Evolutionary conservation across 2,888 invertebrate species (phyloP), one percentile per base, ranked within the genome.

Genomic region (Uloborus plumipes): DNA sequence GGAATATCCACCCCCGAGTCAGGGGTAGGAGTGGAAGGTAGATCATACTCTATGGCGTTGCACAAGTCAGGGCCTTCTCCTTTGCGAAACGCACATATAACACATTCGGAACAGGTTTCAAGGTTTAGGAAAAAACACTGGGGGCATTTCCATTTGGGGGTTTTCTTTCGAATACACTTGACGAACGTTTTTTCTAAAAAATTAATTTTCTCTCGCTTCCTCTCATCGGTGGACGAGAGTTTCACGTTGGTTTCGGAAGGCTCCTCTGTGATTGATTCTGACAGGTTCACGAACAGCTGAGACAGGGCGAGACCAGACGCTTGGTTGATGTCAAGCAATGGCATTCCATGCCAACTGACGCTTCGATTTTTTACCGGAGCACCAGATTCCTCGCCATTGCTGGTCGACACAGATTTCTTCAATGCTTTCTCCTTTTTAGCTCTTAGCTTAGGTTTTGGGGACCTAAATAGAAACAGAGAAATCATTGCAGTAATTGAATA

Each of bases 171-270:
- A 59, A 86, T 86, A 58, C 86, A 86, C 72, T 86, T 86, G 11
- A 86, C 85, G 26, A 86, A 85, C 7, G 86, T 86, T 67, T 86
- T 86, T 26, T 86, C 85, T 69, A 85, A 74, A 79, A 85, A 85
- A 64, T 85, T 86, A 9, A 76, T 67, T 66, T 80, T 77, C 55
- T 74, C 79, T 59, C 73, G 77, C 20, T 80, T 80, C 18, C 70
- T 73, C 18, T 75, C 78, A 53, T 78, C 74, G 3, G 74, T 75
- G 6, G 78, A 31, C 18, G 78, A 71, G 3, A 72, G 39, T 22
- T 84, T 80, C 14, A 20, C 50, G 18, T 39, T 69, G 6, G 26
- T n/a, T 55, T 77, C 80, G 6, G 58, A 55, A 22, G 66, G 61
- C 65, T 84, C 84, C 69, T 84, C 84, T 62, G 72, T 76, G 6